Evolutionary conservation across 2,888 invertebrate genomes (phyloP).

Genomic region (Andrena bucephala): DNA sequence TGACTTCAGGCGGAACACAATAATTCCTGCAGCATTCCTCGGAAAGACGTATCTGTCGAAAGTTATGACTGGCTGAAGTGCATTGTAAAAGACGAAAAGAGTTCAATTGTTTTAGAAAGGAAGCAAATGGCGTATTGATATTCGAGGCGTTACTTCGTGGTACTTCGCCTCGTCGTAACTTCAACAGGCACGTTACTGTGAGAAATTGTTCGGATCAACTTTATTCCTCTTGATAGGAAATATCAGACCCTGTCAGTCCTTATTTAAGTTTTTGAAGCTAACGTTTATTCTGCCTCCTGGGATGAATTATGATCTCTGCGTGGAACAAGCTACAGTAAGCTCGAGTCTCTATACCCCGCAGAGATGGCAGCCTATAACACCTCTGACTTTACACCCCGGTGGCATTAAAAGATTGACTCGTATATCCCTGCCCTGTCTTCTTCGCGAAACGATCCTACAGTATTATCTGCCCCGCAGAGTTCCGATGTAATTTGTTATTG

Average conservation of each 20-base stretch:
- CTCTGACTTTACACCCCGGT: not conserved
- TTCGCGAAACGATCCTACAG: too few relatives aligned
- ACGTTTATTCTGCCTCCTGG: conserved; percentile 36
- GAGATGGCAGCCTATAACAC: not conserved
- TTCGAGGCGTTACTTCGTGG: not conserved
- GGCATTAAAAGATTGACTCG: not conserved
- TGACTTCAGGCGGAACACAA: too few relatives aligned
- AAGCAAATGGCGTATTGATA: conserved; percentile 3
- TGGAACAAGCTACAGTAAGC: not conserved
- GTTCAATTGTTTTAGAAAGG: not conserved
- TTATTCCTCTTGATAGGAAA: conserved; percentile 4
- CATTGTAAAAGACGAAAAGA: too few relatives aligned
- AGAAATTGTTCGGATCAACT: not conserved
- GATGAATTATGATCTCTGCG: not conserved
- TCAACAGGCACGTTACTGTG: conserved; percentile 7
- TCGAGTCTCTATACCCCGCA: not conserved
- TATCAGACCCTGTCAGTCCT: conserved; percentile 21
- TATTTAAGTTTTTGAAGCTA: conserved; percentile 64
- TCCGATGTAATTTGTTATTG: conserved; percentile 7
- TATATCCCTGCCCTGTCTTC: conserved; percentile 21
- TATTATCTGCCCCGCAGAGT: not conserved
- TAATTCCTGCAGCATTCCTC: not conserved
- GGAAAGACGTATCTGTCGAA: conserved; percentile 8
- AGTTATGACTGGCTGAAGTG: not conserved
- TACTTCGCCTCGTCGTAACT: not conserved